A percentile compares a stretch with the other conserved stretches of the same genome.
phyloP scores from a whole-genome alignment of 2,888 invertebrate species.

The Perizoma flavofasciatum region DNA sequence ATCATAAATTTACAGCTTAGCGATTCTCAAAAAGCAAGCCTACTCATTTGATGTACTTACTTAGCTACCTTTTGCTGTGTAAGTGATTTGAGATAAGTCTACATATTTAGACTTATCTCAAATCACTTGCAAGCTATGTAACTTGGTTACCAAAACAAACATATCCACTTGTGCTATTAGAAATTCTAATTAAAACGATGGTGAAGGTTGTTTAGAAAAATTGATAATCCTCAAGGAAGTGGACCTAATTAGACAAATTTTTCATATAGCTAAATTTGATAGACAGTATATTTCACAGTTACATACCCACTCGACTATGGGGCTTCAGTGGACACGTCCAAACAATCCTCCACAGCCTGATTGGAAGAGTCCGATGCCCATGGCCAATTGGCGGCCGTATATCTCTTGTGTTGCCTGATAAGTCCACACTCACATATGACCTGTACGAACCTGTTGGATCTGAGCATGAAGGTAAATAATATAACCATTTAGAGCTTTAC shows the following conservation, averaged over 20 bases:
- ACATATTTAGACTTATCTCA: too few relatives aligned
- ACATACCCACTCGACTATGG: conserved; percentile 95
- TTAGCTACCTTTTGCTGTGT: not conserved
- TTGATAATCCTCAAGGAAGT: too few relatives aligned
- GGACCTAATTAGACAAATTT: not conserved
- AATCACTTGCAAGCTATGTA: too few relatives aligned
- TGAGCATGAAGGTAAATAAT: conserved; percentile 86
- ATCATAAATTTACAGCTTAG: conserved; percentile 33
- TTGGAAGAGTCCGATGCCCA: conserved; percentile 93
- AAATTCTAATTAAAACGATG: not conserved
- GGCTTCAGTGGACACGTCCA: conserved; percentile 98
- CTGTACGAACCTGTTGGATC: conserved; percentile 91
- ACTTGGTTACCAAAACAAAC: conserved; percentile 20
- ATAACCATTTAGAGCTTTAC: not conserved
- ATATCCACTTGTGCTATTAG: conserved; percentile 1
- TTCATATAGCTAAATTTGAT: too few relatives aligned
- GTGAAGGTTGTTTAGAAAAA: too few relatives aligned
- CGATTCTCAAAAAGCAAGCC: conserved; percentile 15
- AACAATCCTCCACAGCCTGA: conserved; percentile 95
- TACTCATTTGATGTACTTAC: not conserved
- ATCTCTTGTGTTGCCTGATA: conserved; percentile 89
- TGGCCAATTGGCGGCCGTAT: conserved; percentile 94
- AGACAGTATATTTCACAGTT: conserved; percentile 83
- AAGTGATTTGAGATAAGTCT: not conserved
- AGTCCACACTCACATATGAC: conserved; percentile 96